Evolutionary conservation across 2,113 vertebrate genomes (phyloP).

Genomic region (Callaeas wilsoni): DNA sequence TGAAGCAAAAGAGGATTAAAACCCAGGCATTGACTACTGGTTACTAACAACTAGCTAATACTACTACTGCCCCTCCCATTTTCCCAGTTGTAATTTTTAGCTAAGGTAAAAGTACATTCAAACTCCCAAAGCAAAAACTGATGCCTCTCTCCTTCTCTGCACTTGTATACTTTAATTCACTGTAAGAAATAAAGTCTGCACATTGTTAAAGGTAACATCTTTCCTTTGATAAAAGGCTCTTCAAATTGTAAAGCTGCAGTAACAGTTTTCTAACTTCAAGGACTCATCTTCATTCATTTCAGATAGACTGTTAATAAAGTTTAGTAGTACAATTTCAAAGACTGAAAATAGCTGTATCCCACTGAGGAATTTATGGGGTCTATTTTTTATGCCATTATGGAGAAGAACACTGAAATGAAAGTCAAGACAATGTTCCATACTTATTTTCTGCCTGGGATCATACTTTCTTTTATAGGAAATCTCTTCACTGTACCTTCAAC

Average conservation of each 20-base stretch:
- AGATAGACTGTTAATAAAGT: constrained; percentile 56
- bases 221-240: background rate
- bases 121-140: background rate
- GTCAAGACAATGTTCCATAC: constrained; percentile 28
- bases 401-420: background rate
- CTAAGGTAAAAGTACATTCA: background rate
- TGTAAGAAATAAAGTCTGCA: background rate
- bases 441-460: constrained; percentile 43
- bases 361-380: constrained; percentile 30
- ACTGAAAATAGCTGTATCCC: constrained; percentile 43
- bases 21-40: background rate
- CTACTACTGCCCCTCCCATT: background rate
- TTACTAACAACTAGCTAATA: background rate
- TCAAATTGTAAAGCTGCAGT: constrained; percentile 49
- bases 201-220: background rate
- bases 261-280: constrained; percentile 53
- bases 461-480: constrained; percentile 32
- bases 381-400: constrained; percentile 41
- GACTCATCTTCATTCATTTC: constrained; percentile 49
- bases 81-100: background rate
- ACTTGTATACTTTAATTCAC: background rate
- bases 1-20: background rate
- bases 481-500: constrained; percentile 35
- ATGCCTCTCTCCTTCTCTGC: background rate
- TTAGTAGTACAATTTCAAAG: constrained; percentile 60